Percentiles rank a stretch among this genome's conserved stretches.
Evolutionary conservation across 1,140 invertebrate species (phyloP).

Genomic region (Sarcophaga peregrina): DNA sequence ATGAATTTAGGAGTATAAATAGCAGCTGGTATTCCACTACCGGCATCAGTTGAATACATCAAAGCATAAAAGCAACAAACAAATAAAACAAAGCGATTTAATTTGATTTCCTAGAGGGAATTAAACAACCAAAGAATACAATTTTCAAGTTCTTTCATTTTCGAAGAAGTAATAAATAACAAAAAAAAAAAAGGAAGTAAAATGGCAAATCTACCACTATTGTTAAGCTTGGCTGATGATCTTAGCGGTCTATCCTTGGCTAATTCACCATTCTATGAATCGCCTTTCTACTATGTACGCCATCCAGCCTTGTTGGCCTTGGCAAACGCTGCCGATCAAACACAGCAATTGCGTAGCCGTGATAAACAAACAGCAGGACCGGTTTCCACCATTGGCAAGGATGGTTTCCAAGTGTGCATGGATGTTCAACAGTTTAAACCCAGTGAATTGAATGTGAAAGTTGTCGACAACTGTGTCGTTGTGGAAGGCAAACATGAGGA

Average conservation of each 20-base stretch:
- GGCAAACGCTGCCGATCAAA: slow-evolving; percentile 27
- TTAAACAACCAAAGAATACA: neutral
- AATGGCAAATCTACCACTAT: slow-evolving; percentile 58
- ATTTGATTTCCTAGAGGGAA: neutral
- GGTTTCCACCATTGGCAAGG: slow-evolving; percentile 66
- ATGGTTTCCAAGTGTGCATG: slow-evolving; percentile 76
- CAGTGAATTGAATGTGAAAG: slow-evolving; percentile 85
- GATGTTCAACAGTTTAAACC: slow-evolving; percentile 89
- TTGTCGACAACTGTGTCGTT: slow-evolving; percentile 76
- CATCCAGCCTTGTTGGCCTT: slow-evolving; percentile 49
- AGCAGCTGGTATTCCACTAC: neutral
- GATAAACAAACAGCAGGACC: slow-evolving; percentile 28
- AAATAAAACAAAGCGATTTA: neutral
- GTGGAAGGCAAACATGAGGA: slow-evolving; percentile 83
- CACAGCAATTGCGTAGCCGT: slow-evolving; percentile 48
- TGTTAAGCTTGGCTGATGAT: slow-evolving; percentile 60
- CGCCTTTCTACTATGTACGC: slow-evolving; percentile 48
- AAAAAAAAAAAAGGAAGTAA: slow-evolving; percentile 32
- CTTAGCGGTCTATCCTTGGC: slow-evolving; percentile 55
- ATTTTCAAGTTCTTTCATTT: neutral
- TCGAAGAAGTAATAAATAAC: neutral
- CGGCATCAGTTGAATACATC: slow-evolving; percentile 41
- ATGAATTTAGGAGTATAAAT: slow-evolving; percentile 19
- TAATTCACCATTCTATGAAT: slow-evolving; percentile 53
- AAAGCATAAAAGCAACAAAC: neutral